These are phyloP conservation scores for Rhinophrynus dorsalis DNA, from an alignment of 2,797 vertebrate genomes.

Conservation along the genomic window DNA sequence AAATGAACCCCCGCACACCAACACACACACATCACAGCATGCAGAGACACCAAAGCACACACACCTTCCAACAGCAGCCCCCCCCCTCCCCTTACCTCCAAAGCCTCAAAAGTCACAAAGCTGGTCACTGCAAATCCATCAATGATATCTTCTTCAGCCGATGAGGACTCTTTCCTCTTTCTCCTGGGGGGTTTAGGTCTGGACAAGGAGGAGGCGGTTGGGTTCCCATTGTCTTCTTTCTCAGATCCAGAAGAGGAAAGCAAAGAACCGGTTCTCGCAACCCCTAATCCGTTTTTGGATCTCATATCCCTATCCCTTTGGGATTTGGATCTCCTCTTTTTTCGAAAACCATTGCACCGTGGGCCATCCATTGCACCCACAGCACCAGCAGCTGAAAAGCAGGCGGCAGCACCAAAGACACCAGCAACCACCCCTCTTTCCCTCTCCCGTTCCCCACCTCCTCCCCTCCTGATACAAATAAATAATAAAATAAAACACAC, in stretches of 20 bases:
- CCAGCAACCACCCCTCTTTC: constrained; percentile 47
- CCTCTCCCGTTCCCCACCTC: constrained; percentile 64
- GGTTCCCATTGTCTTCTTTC: constrained; percentile 79
- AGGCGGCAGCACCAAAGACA: constrained; percentile 56
- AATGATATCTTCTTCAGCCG: constrained; percentile 94
- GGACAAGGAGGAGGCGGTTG: constrained; percentile 78
- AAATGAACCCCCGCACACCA: constrained; percentile 47
- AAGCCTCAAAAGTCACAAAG: constrained; percentile 88
- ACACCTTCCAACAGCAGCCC: constrained; percentile 4
- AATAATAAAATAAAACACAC: constrained; percentile 46
- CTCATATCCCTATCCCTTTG: constrained; percentile 80
- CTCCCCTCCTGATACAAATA: constrained; percentile 55
- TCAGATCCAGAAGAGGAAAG: constrained; percentile 84
- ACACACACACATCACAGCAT: too few relatives aligned
- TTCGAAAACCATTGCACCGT: constrained; percentile 83
- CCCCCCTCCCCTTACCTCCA: constrained; percentile 80
- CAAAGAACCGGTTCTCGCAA: constrained; percentile 55
- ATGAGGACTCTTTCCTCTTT: constrained; percentile 88
- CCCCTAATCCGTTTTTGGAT: constrained; percentile 63
- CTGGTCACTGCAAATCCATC: constrained; percentile 92
- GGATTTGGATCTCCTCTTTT: constrained; percentile 89
- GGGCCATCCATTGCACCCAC: constrained; percentile 85
- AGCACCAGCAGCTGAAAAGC: constrained; percentile 50
- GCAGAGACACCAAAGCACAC: constrained; percentile 25
- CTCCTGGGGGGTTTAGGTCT: constrained; percentile 87